Conservation (phyloP, 2,888 invertebrate species). For the Pteria penguin region DNA sequence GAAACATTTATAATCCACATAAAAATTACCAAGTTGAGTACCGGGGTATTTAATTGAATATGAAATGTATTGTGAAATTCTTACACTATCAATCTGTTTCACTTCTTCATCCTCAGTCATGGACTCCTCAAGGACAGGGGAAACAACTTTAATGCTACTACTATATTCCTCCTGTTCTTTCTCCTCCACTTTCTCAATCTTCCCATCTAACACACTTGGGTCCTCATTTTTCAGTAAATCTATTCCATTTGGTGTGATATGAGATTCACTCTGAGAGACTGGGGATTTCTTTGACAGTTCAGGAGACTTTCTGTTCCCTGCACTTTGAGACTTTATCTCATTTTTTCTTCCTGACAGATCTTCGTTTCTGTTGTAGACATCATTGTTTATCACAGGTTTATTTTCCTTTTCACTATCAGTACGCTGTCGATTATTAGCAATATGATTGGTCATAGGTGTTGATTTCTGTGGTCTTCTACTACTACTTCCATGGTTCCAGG, state of each 20-base stretch:
- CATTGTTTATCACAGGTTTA: conserved; percentile 45
- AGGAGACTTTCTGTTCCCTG: background rate
- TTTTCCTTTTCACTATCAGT: conserved; percentile 75
- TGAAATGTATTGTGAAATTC: conserved; percentile 19
- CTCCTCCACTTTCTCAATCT: background rate
- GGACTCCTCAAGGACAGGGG: conserved; percentile 13
- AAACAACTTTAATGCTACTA: conserved; percentile 6
- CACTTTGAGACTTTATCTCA: background rate
- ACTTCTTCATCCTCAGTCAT: conserved; percentile 50
- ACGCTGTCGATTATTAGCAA: conserved; percentile 34
- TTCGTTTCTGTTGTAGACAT: background rate
- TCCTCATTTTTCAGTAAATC: background rate
- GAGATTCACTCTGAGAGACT: background rate
- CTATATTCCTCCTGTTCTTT: background rate
- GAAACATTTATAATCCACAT: too few species aligned
- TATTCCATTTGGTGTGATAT: background rate
- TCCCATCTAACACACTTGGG: background rate
- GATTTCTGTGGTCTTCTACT: conserved; percentile 19
- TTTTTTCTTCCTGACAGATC: background rate
- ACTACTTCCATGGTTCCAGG: conserved; percentile 24
- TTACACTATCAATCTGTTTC: conserved; percentile 65
- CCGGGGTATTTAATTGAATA: too few species aligned
- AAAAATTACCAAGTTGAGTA: too few species aligned
- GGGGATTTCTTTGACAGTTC: background rate
- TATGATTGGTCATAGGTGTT: conserved; percentile 3